Base-by-base conservation (phyloP, 2,888 invertebrate species). In the Crepidodera aurea region DNA sequence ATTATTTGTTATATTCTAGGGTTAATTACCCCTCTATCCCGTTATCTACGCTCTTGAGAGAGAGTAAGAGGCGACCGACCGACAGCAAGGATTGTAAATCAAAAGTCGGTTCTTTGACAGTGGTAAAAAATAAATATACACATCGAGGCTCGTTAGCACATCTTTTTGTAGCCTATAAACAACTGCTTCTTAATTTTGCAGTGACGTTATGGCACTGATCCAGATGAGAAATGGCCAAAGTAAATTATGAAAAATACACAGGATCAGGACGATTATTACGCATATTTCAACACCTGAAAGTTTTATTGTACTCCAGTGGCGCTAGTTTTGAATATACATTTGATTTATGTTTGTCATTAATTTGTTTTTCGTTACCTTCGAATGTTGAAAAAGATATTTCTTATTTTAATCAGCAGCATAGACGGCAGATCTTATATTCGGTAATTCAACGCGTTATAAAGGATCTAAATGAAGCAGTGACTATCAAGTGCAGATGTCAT, bases 141-240 rank as follows among this genome's bases (percentile, higher is more conserved):
- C 68, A 68, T 70, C 71, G 62, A 46, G 63, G 69, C 77, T 77
- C 77, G 64, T 64, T 64, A 64, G 64, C 51, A 56, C 42, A 51
- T 51, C 60, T 60, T 64, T 76, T 74, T 71, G 69, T 69, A 70
- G 67, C 64, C 73, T 73, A 73, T 77, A 77, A 78, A 77, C 75
- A 76, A 76, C 73, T 69, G 73, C 75, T 74, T 75, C 76, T 77
- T 77, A 77, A 77, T 78, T 78, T 75, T 55, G 69, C 74, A 71
- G 70, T 75, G 77, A 77, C 77, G 74, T 75, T 75, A 73, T 74
- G 74, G 75, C 75, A 74, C 73, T 73, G 74, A 75, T 76, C 73
- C 70, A 62, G 64, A 69, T 70, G 71, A 74, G 73, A 75, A 73
- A 73, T 71, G 57, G 51, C 62, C 40, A 44, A 63, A 61, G 69